Conservation (phyloP, 2,797 vertebrate species). For the Ciconia nigra region DNA sequence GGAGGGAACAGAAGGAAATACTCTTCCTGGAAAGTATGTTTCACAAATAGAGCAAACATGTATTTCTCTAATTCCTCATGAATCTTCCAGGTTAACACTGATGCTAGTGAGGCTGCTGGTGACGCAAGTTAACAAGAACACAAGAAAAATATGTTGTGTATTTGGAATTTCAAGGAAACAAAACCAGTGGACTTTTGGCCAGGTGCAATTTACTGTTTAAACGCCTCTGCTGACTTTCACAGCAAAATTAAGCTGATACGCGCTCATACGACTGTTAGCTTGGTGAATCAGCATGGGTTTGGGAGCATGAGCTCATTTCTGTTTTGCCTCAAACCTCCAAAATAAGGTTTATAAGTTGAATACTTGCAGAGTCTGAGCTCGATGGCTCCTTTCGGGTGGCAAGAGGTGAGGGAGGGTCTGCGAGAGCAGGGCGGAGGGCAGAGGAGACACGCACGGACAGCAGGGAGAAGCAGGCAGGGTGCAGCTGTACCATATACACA, state of each 20-base stretch:
- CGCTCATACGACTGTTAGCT: not conserved
- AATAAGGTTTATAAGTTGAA: not conserved
- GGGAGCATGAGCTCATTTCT: not conserved
- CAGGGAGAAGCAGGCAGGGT: not conserved
- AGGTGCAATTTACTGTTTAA: not conserved
- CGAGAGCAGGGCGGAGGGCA: not conserved
- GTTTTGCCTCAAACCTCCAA: not conserved
- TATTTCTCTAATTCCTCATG: not conserved
- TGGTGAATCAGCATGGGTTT: not conserved
- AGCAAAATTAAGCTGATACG: not conserved
- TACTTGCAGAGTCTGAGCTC: not conserved
- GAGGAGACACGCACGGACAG: accelerated
- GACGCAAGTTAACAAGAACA: not conserved
- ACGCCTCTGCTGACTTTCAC: not conserved
- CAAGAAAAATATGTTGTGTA: not conserved
- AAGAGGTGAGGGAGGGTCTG: not conserved
- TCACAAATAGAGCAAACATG: not conserved
- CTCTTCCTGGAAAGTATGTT: not conserved
- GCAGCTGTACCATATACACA: not conserved
- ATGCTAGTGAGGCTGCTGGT: not conserved
- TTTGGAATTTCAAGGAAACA: not conserved
- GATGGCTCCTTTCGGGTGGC: not conserved
- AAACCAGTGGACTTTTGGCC: not conserved
- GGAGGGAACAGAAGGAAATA: not conserved
- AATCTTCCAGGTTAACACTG: not conserved